A percentile compares a stretch with the other conserved stretches of the same genome.
Conservation (phyloP, 2,113 vertebrate species). For the Oncorhynchus gorbuscha region DNA sequence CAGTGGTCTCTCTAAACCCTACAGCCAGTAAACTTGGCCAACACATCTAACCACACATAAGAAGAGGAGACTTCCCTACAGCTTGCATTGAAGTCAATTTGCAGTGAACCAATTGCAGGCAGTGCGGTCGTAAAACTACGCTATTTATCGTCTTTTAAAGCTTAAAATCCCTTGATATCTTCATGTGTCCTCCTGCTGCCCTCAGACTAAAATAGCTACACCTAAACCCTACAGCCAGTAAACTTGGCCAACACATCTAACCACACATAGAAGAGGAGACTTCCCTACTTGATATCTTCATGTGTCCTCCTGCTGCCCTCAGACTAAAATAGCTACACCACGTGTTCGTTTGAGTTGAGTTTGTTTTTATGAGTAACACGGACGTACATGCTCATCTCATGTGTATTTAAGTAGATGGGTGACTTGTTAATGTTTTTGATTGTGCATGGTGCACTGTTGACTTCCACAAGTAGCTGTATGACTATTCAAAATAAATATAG, state of each 20-base stretch:
- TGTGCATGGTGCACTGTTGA: neutral
- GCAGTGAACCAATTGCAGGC: neutral
- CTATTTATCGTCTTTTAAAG: neutral
- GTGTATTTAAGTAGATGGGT: neutral
- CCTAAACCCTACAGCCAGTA: too few species aligned
- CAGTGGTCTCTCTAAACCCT: too few species aligned
- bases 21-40: too few species aligned
- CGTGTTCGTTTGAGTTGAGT: neutral
- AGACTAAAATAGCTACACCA: neutral
- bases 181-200: neutral
- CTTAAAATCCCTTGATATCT: neutral
- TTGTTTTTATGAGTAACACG: neutral
- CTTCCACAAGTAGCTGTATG: slow-evolving; percentile 12
- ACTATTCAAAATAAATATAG: neutral
- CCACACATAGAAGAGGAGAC: too few species aligned
- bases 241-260: too few species aligned
- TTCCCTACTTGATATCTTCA: neutral
- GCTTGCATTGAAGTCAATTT: too few species aligned
- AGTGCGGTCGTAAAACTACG: neutral
- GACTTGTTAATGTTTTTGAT: neutral
- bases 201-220: neutral
- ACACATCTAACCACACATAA: too few species aligned
- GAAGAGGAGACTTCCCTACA: too few species aligned
- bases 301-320: neutral
- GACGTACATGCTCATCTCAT: neutral